Percentiles rank a stretch among this genome's conserved stretches.
These are phyloP conservation scores for Austrofundulus limnaeus DNA, from an alignment of 2,113 vertebrate genomes.

Conservation along the genomic window DNA sequence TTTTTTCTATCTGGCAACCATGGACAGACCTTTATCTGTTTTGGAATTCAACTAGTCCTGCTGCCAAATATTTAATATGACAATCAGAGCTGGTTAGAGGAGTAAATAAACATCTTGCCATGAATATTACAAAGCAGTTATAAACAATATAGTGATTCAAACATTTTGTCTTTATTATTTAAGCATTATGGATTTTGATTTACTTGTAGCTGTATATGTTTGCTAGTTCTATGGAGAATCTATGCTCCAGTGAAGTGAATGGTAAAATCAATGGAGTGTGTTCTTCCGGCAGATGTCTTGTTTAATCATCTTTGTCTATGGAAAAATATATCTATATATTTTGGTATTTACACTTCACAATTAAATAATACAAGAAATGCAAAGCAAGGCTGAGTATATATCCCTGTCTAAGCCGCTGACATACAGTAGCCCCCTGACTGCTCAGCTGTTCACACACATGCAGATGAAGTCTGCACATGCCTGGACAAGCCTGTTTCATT, in stretches of 20 bases:
- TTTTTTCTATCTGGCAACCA: no score
- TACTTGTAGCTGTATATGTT: no score
- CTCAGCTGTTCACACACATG: slow-evolving; percentile 5
- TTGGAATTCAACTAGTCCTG: neutral
- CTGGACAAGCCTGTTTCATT: neutral
- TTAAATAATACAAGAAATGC: neutral
- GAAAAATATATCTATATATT: neutral
- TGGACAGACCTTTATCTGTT: neutral
- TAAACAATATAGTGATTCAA: no score
- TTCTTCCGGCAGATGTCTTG: neutral
- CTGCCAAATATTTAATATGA: neutral
- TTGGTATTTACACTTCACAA: neutral
- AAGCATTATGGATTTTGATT: no score
- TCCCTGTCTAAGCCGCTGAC: neutral
- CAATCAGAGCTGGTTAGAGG: neutral
- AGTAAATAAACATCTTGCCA: no score
- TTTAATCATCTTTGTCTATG: no score
- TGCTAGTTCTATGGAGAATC: neutral
- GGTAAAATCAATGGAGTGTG: neutral
- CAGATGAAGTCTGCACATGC: neutral
- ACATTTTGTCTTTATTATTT: no score
- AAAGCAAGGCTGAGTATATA: neutral
- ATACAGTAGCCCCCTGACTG: no score
- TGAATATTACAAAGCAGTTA: no score
- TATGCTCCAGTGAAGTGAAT: neutral